phyloP scores from a whole-genome alignment of 2,113 vertebrate genomes.

The Phodopus roborovskii region DNA sequence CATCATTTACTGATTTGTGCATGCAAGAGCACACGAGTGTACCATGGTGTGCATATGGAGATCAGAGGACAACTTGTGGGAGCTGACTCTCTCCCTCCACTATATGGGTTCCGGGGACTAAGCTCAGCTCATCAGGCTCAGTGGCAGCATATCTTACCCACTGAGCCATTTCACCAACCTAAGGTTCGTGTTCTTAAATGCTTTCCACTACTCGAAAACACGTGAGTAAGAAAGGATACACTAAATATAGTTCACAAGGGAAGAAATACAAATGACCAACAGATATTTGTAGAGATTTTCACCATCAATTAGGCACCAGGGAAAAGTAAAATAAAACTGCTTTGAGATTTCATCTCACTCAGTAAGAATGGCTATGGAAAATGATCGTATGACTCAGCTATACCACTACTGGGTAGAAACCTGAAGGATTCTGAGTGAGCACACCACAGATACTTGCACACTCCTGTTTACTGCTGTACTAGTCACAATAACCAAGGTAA shows the following conservation, averaged over 20 bases:
- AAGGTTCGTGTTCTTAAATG: not conserved
- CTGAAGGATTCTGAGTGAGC: not conserved
- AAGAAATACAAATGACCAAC: not conserved
- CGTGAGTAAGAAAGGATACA: not conserved
- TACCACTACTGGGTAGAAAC: not conserved
- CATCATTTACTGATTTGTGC: not conserved
- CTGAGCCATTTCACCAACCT: not conserved
- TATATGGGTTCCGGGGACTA: not conserved
- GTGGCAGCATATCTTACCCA: not conserved
- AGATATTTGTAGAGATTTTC: not conserved
- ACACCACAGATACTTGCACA: not conserved
- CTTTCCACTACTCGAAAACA: conserved; percentile 10
- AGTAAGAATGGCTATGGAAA: not conserved
- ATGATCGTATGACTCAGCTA: not conserved
- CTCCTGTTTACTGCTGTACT: not conserved
- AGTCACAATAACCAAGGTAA: not conserved
- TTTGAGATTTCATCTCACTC: not conserved
- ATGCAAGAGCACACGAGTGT: not conserved
- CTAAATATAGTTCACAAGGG: not conserved
- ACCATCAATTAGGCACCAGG: not conserved
- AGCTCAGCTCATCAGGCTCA: not conserved
- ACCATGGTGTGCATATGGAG: no score
- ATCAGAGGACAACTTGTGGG: not conserved
- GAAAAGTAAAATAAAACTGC: not conserved
- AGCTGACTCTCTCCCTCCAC: not conserved